Evolutionary conservation across 1,140 invertebrate genomes (phyloP), one percentile per base, ranked within the genome.

Genomic region (Cataglyphis hispanica): DNA sequence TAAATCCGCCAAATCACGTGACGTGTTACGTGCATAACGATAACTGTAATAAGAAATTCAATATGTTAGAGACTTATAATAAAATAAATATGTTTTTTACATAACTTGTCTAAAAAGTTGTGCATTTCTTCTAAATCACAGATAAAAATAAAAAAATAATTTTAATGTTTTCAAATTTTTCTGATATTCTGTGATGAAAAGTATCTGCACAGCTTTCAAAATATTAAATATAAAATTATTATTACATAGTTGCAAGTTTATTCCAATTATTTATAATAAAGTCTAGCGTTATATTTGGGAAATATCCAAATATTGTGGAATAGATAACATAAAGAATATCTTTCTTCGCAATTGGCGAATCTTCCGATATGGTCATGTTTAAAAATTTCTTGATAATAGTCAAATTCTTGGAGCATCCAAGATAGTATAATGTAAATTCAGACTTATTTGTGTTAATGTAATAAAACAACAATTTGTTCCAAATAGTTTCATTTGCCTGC

Each of bases 401-500:
- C 16, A 7, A 8, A 11, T 86, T 61, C 10, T 63, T 53, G 2
- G 80, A 69, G 0, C 11, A 7, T 37, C 60, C 46, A 10, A 86
- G 50, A 6, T 25, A 60, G 11, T 25, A 8, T 7, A 61, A 13
- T 11, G 50, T 56, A 10, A 16, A 22, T 25, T 43, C 46, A 10
- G 34, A 53, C 16, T 69, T 40, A 0, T 67, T 58, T 8, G 11
- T 16, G 19, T 61, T 60, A 27, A 60, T 22, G 22, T 72, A n/a
- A n/a, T n/a, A n/a, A n/a, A n/a, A 60, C 0, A 72, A 56, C 10
- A 72, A 1, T 22, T 66, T 58, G n/a, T 87, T 56, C 81, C 81
- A 87, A 31, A 67, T 40, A 8, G 34, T 77, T 66, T 87, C 81
- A 46, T 85, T 85, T 7, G 46, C 72, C 16, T 4, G 16, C 22